Percentiles rank a stretch among this genome's conserved stretches.
These are phyloP conservation scores for Ennomos erosarius DNA, from an alignment of 2,888 invertebrate species.

Conservation along the genomic window DNA sequence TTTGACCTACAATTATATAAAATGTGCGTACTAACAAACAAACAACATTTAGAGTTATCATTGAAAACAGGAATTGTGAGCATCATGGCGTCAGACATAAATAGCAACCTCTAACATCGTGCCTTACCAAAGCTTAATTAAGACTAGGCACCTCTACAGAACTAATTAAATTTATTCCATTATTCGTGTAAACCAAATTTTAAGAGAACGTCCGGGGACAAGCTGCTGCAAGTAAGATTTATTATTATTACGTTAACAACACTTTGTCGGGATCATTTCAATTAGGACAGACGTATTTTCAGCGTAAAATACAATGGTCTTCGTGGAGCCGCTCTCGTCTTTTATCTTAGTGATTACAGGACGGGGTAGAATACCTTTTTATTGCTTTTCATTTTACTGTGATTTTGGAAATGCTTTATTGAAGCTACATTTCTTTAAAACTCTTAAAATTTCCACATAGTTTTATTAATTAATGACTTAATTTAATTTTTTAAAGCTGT, in stretches of 20 bases:
- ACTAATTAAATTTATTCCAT: conserved; percentile 82
- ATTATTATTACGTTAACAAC: conserved; percentile 55
- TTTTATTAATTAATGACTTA: neutral
- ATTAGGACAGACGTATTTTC: conserved; percentile 37
- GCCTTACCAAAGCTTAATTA: conserved; percentile 74
- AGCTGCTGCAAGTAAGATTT: conserved; percentile 60
- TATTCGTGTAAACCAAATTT: conserved; percentile 74
- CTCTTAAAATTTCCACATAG: neutral
- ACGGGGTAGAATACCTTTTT: conserved; percentile 18
- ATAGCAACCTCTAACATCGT: conserved; percentile 59
- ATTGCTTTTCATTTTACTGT: conserved; percentile 25
- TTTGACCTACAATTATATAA: too few relatives aligned
- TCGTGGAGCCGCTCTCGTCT: conserved; percentile 21
- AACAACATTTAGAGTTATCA: conserved; percentile 6
- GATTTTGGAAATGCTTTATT: conserved; percentile 8
- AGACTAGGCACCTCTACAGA: conserved; percentile 70
- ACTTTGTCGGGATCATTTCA: conserved; percentile 42
- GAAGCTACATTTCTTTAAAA: neutral
- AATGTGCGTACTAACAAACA: too few relatives aligned
- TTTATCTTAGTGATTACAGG: conserved; percentile 26
- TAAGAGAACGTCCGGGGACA: conserved; percentile 61
- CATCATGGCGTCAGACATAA: conserved; percentile 58
- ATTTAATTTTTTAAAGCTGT: too few relatives aligned
- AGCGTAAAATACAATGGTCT: conserved; percentile 31
- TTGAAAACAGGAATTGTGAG: conserved; percentile 46